phyloP scores from a whole-genome alignment of 2,113 vertebrate species.

The Tonatia bakeri region DNA sequence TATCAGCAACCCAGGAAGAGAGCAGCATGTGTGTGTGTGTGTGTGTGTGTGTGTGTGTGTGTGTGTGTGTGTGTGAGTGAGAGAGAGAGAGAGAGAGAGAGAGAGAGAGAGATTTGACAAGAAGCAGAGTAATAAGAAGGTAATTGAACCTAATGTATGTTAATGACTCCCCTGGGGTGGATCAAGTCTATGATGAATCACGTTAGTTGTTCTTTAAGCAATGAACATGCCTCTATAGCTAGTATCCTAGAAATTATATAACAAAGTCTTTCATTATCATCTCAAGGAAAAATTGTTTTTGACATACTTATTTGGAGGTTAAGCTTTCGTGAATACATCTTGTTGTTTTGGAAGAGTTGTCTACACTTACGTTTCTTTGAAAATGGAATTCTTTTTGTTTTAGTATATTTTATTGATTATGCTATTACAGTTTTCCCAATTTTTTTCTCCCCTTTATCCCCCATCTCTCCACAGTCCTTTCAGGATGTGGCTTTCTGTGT shows the following conservation, averaged over 20 bases:
- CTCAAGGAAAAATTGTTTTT: background rate
- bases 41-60: background rate
- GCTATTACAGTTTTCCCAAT: no score
- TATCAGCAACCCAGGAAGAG: background rate
- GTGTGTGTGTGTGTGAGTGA: background rate
- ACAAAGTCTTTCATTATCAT: background rate
- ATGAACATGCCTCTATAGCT: background rate
- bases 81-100: no score
- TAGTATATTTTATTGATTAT: no score
- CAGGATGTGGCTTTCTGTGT: background rate
- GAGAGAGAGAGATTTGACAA: background rate
- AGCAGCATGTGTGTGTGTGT: background rate
- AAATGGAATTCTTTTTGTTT: background rate
- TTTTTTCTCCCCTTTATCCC: no score
- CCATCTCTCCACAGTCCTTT: background rate
- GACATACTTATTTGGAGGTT: background rate
- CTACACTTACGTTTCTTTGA: background rate
- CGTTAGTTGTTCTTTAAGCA: background rate
- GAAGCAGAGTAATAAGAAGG: background rate
- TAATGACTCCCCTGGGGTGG: background rate
- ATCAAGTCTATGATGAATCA: background rate
- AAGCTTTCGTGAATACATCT: background rate
- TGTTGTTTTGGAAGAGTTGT: background rate
- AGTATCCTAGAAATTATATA: background rate
- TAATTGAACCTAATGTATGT: background rate